Evolutionary conservation across 2,113 vertebrate genomes (phyloP), one percentile per base, ranked within the genome.

Genomic region (Chaetodon trifascialis): DNA sequence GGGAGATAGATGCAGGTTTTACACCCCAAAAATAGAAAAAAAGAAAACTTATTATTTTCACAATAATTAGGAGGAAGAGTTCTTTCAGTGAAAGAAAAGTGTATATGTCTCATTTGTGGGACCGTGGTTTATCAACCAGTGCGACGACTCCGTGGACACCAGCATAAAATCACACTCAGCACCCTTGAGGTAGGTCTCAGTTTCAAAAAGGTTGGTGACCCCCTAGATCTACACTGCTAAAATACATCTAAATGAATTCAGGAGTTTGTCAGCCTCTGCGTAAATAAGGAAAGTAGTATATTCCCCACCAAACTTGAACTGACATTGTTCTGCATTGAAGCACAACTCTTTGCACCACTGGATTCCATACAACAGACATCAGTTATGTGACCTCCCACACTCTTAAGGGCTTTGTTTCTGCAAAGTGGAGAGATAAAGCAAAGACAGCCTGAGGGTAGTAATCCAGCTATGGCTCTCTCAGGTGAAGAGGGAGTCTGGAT

Each of bases 371-470:
- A 75, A 71, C 64, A 80, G 79, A 66, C 77, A 70, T 82, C 69
- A 80, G 81, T 71, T 77, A 44, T 76, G 14, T 84, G 80, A 82
- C 88, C 81, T 85, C 76, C 72, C 60, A 66, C 76, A 76, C 73
- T 86, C 83, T 79, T 74, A 51, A 42, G 63, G 68, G 73, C 63
- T 79, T 76, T 77, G 74, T 90, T 69, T 85, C 84, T 76, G 76
- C 67, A 71, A 80, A 86, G 73, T 59, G 71, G 42, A 76, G 80
- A 82, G 84, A 88, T 88, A 74, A 86, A 91, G 79, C 66, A 83
- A 74, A 87, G 83, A 80, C 62, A 80, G 88, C 92, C 91, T 63
- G 62, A 78, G 90, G 88, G 63, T 25, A 76, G 83, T 81, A 86
- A 87, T 90, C 72, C 19, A n/a, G 79, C 76, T 71, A 58, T 10